These are phyloP conservation scores for Tringa solitaria DNA, from an alignment of 2,113 vertebrate genomes.

Conservation along the genomic window DNA sequence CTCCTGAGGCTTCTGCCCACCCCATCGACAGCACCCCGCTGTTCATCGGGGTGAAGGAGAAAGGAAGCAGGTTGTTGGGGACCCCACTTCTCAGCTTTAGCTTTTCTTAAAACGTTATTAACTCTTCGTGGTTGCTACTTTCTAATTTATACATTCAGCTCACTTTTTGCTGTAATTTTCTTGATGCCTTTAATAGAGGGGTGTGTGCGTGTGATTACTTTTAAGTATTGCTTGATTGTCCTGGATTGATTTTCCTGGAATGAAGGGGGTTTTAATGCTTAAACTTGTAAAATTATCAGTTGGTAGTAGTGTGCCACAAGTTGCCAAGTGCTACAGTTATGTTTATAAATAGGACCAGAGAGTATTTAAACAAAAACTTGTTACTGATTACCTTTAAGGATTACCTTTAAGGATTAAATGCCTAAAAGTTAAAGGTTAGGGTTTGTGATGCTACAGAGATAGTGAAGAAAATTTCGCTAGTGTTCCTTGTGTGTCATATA, in stretches of 20 bases:
- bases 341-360: background rate
- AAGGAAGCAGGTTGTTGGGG: background rate
- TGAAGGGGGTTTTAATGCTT: no score
- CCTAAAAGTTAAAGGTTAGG: background rate
- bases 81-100: background rate
- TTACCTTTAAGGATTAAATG: background rate
- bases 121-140: background rate
- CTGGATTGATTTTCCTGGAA: background rate
- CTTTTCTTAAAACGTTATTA: background rate
- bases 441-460: background rate
- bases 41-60: fast-evolving
- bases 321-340: background rate
- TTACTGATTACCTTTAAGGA: background rate
- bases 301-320: background rate
- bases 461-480: background rate
- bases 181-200: background rate
- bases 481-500: background rate
- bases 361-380: background rate
- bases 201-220: background rate
- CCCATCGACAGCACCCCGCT: fast-evolving
- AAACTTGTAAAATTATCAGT: background rate
- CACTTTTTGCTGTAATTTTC: background rate
- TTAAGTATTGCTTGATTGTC: background rate
- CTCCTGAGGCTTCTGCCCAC: background rate
- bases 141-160: background rate